These are phyloP conservation scores for Lutra lutra DNA, from an alignment of 2,797 vertebrate species.

Conservation along the genomic window DNA sequence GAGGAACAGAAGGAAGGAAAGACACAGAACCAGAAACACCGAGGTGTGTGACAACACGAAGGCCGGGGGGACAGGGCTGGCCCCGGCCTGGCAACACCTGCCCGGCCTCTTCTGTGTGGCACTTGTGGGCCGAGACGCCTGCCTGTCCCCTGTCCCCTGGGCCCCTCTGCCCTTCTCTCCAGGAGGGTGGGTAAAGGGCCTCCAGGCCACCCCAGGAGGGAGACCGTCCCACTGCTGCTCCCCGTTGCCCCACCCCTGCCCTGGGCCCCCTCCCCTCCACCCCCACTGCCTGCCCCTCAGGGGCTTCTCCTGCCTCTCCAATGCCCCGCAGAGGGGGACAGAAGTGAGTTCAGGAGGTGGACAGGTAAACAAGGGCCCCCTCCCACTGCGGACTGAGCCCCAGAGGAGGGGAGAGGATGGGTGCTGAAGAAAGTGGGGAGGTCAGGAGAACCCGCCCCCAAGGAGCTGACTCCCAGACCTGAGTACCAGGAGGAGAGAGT, in stretches of 20 bases:
- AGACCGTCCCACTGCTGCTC: neutral
- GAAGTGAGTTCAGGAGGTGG: neutral
- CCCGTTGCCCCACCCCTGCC: neutral
- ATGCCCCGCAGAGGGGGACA: neutral
- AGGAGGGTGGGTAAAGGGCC: neutral
- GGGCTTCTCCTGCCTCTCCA: neutral
- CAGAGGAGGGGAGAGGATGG: neutral
- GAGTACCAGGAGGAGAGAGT: neutral
- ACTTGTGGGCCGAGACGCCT: neutral
- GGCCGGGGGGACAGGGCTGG: neutral
- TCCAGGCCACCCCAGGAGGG: neutral
- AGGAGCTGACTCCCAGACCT: neutral
- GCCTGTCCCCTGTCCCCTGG: neutral
- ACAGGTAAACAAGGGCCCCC: neutral
- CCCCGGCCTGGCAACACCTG: neutral
- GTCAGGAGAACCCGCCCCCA: neutral
- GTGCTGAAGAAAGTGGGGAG: neutral
- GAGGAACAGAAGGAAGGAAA: neutral
- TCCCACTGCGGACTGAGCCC: neutral
- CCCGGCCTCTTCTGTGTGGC: neutral
- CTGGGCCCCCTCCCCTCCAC: neutral
- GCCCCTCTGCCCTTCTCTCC: neutral
- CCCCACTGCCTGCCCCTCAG: neutral
- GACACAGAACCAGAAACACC: rapidly evolving
- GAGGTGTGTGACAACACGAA: neutral